Conservation (phyloP, 2,888 invertebrate species). For the Meloe dianella region DNA sequence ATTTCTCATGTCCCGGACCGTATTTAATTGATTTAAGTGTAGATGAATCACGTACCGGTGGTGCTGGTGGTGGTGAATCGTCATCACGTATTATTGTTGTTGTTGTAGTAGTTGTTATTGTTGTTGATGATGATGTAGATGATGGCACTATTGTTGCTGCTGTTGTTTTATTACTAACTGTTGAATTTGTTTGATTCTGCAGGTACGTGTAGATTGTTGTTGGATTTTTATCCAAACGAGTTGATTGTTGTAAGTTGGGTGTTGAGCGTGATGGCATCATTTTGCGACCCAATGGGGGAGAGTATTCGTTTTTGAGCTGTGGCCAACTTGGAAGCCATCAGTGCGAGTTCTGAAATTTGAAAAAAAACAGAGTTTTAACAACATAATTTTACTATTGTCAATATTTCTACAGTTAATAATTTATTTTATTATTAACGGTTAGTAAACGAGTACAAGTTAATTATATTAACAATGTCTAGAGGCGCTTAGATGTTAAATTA, state of each 20-base stretch:
- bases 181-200: constrained; percentile 51
- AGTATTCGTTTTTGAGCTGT: constrained; percentile 17
- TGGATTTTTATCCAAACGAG: constrained; percentile 34
- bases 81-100: constrained; percentile 53
- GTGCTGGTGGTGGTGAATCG: constrained; percentile 64
- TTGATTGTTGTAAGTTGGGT: constrained; percentile 56
- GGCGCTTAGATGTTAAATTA: not conserved
- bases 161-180: constrained; percentile 37
- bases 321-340: constrained; percentile 50
- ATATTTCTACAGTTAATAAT: not conserved
- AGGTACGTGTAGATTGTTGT: constrained; percentile 51
- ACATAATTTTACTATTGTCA: not conserved
- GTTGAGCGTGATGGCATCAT: constrained; percentile 62
- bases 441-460: constrained; percentile 1
- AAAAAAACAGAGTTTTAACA: not conserved
- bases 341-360: constrained; percentile 45
- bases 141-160: constrained; percentile 18
- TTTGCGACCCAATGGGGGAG: constrained; percentile 39
- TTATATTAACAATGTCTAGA: constrained; percentile 4
- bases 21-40: constrained; percentile 71
- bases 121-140: constrained; percentile 17
- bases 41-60: constrained; percentile 71
- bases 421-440: not conserved
- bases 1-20: constrained; percentile 76
- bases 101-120: constrained; percentile 36